Evolutionary conservation across 2,113 vertebrate genomes (phyloP), one percentile per base, ranked within the genome.

Genomic region (Narcine bancroftii): DNA sequence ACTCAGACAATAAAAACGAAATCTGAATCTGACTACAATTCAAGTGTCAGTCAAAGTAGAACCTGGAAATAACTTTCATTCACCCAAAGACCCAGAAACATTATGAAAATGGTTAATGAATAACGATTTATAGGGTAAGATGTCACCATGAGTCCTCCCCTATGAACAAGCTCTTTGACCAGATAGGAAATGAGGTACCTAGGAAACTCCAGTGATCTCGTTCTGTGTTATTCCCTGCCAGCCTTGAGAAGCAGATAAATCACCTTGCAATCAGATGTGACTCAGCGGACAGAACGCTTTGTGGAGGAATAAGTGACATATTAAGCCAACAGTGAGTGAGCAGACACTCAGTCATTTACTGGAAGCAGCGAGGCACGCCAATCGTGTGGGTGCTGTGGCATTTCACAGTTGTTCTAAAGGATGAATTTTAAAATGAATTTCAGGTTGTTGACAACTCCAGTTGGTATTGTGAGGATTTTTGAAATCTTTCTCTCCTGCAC

Each of bases 401-500:
- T 93, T 94, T 93, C 93, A 93, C 71, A 56, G 42, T 76, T 66
- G 3, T 36, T 7, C 17, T 76, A 89, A n/a, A 17, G 50, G 60
- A 94, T 95, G 93, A 63, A 92, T 0, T 93, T 92, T 0, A 93
- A 93, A 0, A 47, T 96, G 92, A 95, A 97, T 91, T 24, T 92
- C 6, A 93, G 17, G 0, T 94, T 94, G 0, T 36, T 97, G n/a
- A 94, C 94, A 0, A 92, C 81, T 7, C 96, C 96, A 0, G 93
- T 97, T 92, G 96, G 96, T 72, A 96, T 97, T 0, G 17, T 97
- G 89, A 95, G 97, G 2, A 92, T 97, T 26, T 93, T 95, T 0
- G 96, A 96, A 79, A 72, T 98, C 9, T 21, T 97, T 85, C 91
- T 97, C 50, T 95, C 96, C 92, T 97, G 97, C 56, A 39, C 96